Evolutionary conservation across 2,113 vertebrate genomes (phyloP).

Genomic region (Malurus melanocephalus): DNA sequence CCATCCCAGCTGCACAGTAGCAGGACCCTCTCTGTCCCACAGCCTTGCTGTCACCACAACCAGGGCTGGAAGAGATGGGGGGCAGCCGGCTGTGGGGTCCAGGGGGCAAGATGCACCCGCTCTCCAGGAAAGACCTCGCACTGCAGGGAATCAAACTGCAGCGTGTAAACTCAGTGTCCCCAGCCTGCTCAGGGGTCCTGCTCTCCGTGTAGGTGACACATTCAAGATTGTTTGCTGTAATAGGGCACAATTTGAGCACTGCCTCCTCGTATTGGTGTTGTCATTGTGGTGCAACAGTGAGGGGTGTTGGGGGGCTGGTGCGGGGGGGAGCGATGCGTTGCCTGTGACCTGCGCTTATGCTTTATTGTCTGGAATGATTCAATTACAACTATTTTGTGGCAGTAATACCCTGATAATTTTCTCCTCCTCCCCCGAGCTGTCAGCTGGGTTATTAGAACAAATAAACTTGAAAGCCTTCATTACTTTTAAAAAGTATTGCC

Average conservation of each 20-base stretch:
- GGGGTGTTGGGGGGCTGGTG: background rate
- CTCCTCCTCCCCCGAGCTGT: background rate
- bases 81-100: background rate
- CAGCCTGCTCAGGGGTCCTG: background rate
- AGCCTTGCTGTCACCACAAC: rapidly evolving
- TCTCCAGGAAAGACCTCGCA: background rate
- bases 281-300: background rate
- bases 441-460: conserved; percentile 38
- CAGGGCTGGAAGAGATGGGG: background rate
- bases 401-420: background rate
- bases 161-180: background rate
- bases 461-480: conserved; percentile 22
- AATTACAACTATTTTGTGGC: background rate
- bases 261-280: background rate
- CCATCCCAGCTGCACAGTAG: background rate
- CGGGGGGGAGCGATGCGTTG: rapidly evolving
- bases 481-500: background rate
- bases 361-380: conserved; percentile 32
- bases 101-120: background rate
- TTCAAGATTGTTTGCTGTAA: background rate
- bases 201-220: background rate
- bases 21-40: background rate
- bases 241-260: background rate
- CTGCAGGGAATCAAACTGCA: background rate
- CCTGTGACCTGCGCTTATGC: background rate